These are phyloP conservation scores for Oryzaephilus surinamensis DNA, from an alignment of 1,140 invertebrate species.

Conservation along the genomic window DNA sequence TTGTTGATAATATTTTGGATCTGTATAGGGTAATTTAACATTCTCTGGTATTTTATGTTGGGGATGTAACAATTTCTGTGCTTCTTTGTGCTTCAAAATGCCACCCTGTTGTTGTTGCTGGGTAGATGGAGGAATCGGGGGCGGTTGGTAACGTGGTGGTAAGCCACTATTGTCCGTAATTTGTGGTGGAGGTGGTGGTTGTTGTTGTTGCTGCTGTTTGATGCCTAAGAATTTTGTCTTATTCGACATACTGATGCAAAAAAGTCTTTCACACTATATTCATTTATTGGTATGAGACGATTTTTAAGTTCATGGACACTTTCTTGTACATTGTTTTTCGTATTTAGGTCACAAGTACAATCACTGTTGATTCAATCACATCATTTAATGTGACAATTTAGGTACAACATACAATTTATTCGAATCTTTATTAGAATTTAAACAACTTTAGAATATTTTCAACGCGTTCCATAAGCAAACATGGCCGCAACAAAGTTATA, in stretches of 20 bases:
- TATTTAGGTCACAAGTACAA: too few species aligned
- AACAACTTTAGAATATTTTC: too few species aligned
- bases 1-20: slow-evolving; percentile 14
- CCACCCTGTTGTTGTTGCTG: slow-evolving; percentile 24
- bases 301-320: too few species aligned
- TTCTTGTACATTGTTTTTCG: too few species aligned
- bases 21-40: slow-evolving; percentile 12
- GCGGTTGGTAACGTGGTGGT: slow-evolving; percentile 54
- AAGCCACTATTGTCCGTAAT: slow-evolving; percentile 13
- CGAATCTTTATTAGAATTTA: too few species aligned
- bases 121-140: slow-evolving; percentile 43
- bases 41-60: slow-evolving; percentile 10
- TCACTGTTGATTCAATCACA: too few species aligned
- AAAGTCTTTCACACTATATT: slow-evolving; percentile 22
- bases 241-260: slow-evolving; percentile 36
- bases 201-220: slow-evolving; percentile 30
- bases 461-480: too few species aligned
- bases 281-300: too few species aligned
- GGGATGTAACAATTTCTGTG: slow-evolving; percentile 17
- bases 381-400: too few species aligned
- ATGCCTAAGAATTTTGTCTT: too few species aligned
- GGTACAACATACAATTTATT: too few species aligned
- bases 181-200: slow-evolving; percentile 20
- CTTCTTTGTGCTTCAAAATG: slow-evolving; percentile 43
- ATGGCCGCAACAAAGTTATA: too few species aligned